Base-by-base conservation (phyloP, 1,140 invertebrate genomes). In the Drosophila grimshawi region DNA sequence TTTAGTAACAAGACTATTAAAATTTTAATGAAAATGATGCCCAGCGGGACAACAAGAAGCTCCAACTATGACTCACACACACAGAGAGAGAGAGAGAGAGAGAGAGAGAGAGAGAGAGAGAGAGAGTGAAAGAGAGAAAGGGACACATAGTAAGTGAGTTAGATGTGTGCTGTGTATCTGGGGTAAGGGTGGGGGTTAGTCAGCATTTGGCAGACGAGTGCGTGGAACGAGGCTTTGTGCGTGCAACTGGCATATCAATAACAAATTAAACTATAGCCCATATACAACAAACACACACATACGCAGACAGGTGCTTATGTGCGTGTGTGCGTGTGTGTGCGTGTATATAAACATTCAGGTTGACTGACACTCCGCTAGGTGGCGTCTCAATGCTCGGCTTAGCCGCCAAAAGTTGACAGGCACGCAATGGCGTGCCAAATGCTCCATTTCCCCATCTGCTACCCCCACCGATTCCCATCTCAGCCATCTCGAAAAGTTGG, bases 231-330 rank as follows among this genome's bases (percentile, higher is more conserved):
- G 45, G 65, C 51, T 72, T 65, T 76, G 82, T 86, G 82, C 83
- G 83, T 86, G 83, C 80, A 80, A 89, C 80, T 88, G 83, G 80
- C 76, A 88, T 86, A 86, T 86, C 83, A 86, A 86, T 86, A 86
- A 88, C 68, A 68, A 62, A 78, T 57, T 78, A 76, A 76, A 71
- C 55, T 71, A 55, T 61, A 39, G 8, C 5, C 43, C 33, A 72
- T 56, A 75, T 33, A 65, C 61, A 46, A 68, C 43, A 64, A 19
- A 39, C 69, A 61, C 37, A 41, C 55, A 43, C 56, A 43, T 52
- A 56, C 19, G 39, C 43, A 43, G 61, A 39, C 63, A 60, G 74
- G 78, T 70, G 32, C 48, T 11, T 41, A 10, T 30, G 33, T 27
- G 10, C 2, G 41, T 35, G 7, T 29, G 33, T 56, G 29, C 11